These are phyloP conservation scores for Cyanistes caeruleus DNA, from an alignment of 2,113 vertebrate genomes.

Conservation along the genomic window DNA sequence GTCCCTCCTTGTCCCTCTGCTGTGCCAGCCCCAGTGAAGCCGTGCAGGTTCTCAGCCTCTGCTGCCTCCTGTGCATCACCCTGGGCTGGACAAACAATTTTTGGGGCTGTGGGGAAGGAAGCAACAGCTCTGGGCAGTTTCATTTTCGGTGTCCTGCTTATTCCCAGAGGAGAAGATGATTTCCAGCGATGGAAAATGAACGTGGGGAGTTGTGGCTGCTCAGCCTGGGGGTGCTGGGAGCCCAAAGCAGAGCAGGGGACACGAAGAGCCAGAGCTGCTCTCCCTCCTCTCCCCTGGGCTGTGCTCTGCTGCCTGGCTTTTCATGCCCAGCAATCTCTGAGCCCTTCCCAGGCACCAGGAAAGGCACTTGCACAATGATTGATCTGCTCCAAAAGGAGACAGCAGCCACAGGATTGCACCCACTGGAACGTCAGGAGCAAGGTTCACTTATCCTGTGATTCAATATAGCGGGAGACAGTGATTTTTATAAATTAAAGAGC, in stretches of 20 bases:
- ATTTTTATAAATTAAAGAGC: not conserved
- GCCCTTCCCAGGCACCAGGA: not conserved
- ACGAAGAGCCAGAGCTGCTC: not conserved
- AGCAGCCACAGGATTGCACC: not conserved
- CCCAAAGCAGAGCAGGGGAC: not conserved
- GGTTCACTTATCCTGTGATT: not conserved
- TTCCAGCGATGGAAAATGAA: not conserved
- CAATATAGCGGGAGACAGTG: not conserved
- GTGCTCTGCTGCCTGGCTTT: not conserved
- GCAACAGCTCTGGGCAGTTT: accelerated
- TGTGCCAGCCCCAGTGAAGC: accelerated
- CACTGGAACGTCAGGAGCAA: not conserved
- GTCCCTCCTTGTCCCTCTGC: not conserved
- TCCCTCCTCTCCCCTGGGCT: not conserved
- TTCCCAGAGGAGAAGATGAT: not conserved
- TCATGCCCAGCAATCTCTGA: accelerated
- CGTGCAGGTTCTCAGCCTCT: constrained; percentile 5
- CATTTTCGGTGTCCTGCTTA: accelerated
- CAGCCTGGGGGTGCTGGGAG: no score
- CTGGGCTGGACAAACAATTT: not conserved
- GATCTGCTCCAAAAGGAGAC: not conserved
- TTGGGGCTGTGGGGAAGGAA: no score
- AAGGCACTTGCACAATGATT: not conserved
- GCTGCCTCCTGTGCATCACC: constrained; percentile 14
- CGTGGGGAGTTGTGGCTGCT: not conserved